phyloP scores from a whole-genome alignment of 1,140 invertebrate species.

The Phymorhynchus buccinoides region DNA sequence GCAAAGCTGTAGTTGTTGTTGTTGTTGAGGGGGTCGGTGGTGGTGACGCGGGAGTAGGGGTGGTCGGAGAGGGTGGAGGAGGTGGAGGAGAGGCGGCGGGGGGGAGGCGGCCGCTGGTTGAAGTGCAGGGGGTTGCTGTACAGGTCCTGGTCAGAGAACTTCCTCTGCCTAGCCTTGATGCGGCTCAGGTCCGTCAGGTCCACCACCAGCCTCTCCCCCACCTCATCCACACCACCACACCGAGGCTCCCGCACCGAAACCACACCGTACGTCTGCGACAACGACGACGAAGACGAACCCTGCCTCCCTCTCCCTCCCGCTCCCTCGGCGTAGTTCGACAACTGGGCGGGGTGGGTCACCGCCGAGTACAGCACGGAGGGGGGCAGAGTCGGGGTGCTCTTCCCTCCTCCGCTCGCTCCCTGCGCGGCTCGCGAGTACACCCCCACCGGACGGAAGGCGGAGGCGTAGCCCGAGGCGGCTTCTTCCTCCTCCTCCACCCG shows the following conservation, averaged over 20 bases:
- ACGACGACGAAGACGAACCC: slow-evolving; percentile 21
- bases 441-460: slow-evolving; percentile 25
- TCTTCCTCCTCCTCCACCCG: not conserved
- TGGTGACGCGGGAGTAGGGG: slow-evolving; percentile 41
- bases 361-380: not conserved
- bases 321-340: not conserved
- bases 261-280: slow-evolving; percentile 26
- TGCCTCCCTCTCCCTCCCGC: not conserved
- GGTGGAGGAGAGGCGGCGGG: slow-evolving; percentile 27
- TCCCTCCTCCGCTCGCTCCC: not conserved
- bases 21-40: slow-evolving; percentile 21
- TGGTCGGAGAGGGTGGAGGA: slow-evolving; percentile 37
- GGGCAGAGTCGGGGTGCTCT: not conserved
- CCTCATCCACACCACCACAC: slow-evolving; percentile 6
- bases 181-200: slow-evolving; percentile 19
- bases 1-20: slow-evolving; percentile 23
- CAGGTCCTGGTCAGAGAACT: slow-evolving; percentile 49
- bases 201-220: not conserved
- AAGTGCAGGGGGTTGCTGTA: slow-evolving; percentile 45
- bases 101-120: slow-evolving; percentile 11
- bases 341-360: not conserved
- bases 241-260: slow-evolving; percentile 36
- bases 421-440: not conserved
- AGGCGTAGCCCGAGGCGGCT: slow-evolving; percentile 34
- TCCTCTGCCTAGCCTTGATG: slow-evolving; percentile 28